A percentile compares a stretch with the other conserved stretches of the same genome.
phyloP scores from a whole-genome alignment of 1,140 invertebrate species.

The Phortica variegata region DNA sequence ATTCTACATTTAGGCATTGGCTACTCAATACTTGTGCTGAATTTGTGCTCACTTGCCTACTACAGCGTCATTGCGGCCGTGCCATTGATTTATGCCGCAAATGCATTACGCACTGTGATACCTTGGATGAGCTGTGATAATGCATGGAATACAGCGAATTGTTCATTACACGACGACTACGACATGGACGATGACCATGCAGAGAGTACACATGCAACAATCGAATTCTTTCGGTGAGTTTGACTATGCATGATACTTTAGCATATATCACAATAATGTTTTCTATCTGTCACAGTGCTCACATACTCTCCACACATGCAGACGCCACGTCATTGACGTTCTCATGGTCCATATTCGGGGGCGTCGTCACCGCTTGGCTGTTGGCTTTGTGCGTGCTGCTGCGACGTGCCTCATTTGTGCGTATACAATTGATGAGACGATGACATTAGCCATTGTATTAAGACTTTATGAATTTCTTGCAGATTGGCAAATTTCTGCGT shows the following conservation, averaged over 20 bases:
- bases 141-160: conserved; percentile 39
- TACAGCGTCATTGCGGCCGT: conserved; percentile 44
- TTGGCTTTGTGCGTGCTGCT: conserved; percentile 28
- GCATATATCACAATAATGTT: too few species aligned
- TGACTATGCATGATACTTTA: background rate
- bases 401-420: conserved; percentile 35
- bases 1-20: conserved; percentile 35
- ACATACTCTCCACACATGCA: conserved; percentile 29
- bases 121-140: conserved; percentile 54
- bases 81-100: conserved; percentile 42
- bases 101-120: conserved; percentile 29
- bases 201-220: conserved; percentile 36
- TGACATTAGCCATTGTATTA: background rate
- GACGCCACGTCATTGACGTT: conserved; percentile 18
- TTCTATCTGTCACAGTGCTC: conserved; percentile 15
- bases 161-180: conserved; percentile 37
- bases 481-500: conserved; percentile 47
- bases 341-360: conserved; percentile 36
- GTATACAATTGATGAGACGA: background rate
- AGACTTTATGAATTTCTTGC: background rate
- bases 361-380: conserved; percentile 35
- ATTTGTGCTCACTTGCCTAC: conserved; percentile 43
- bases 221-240: conserved; percentile 44
- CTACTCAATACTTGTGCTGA: conserved; percentile 43
- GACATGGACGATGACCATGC: conserved; percentile 21